These are phyloP conservation scores for Luperina testacea DNA, from an alignment of 2,888 invertebrate genomes.

Conservation along the genomic window DNA sequence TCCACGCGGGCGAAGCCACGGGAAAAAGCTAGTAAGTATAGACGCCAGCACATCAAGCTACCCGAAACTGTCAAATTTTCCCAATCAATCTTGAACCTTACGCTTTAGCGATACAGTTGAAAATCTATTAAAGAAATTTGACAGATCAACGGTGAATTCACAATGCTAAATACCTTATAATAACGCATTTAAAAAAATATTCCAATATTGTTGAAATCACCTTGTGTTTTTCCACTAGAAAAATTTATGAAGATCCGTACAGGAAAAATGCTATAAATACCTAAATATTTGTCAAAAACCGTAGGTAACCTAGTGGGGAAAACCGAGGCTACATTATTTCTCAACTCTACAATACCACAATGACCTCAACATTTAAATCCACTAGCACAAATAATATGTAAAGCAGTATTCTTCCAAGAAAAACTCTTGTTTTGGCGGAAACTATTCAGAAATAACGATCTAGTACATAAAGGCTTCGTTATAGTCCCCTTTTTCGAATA, in stretches of 20 bases:
- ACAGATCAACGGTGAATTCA: background rate
- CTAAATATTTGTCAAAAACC: conserved; percentile 14
- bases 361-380: conserved; percentile 15
- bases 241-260: background rate
- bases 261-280: conserved; percentile 22
- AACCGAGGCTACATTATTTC: conserved; percentile 5
- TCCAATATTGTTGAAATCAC: background rate
- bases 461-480: background rate
- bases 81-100: too few species aligned
- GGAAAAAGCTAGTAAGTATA: too few species aligned
- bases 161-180: background rate
- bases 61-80: too few species aligned
- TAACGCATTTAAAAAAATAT: background rate
- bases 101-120: too few species aligned
- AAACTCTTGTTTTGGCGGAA: background rate
- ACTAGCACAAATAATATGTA: conserved; percentile 5
- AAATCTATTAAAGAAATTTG: too few species aligned
- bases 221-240: background rate
- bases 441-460: background rate
- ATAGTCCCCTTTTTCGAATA: background rate
- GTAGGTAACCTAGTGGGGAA: conserved; percentile 14
- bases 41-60: too few species aligned
- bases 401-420: conserved; percentile 28
- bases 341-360: background rate
- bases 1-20: background rate